Conservation (phyloP, 2,888 invertebrate genomes). For the Cremastobaeus sp. region DNA sequence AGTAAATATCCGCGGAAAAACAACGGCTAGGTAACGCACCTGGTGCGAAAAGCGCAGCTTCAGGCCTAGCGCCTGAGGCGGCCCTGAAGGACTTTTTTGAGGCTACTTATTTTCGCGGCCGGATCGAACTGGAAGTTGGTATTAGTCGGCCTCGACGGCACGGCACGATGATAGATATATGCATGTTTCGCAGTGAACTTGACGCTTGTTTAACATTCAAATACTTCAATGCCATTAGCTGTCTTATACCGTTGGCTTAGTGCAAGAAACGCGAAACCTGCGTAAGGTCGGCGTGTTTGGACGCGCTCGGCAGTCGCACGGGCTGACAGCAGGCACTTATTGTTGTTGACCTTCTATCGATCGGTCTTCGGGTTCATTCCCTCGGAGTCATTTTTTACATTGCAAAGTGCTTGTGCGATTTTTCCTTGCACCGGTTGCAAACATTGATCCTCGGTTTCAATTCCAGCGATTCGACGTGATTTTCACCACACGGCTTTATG, state of each 20-base stretch:
- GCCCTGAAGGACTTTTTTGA: constrained; percentile 39
- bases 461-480: too few relatives aligned
- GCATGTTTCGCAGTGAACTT: constrained; percentile 41
- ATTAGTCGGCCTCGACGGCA: constrained; percentile 45
- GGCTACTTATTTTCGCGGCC: constrained; percentile 43
- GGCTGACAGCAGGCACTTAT: constrained; percentile 8
- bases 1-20: too few relatives aligned
- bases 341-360: constrained; percentile 36
- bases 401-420: too few relatives aligned
- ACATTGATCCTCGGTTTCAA: too few relatives aligned
- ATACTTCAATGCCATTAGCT: constrained; percentile 34
- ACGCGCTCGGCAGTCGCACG: background rate
- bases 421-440: background rate
- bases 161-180: constrained; percentile 43
- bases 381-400: constrained; percentile 1
- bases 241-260: constrained; percentile 12
- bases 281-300: background rate
- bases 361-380: constrained; percentile 10
- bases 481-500: too few relatives aligned
- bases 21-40: too few relatives aligned
- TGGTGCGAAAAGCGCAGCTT: too few relatives aligned
- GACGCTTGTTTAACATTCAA: constrained; percentile 49
- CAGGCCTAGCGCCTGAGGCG: constrained; percentile 21
- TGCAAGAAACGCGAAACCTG: constrained; percentile 23
- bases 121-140: constrained; percentile 40